Conservation (phyloP, 2,797 vertebrate species). For the Spondyliosoma cantharus region DNA sequence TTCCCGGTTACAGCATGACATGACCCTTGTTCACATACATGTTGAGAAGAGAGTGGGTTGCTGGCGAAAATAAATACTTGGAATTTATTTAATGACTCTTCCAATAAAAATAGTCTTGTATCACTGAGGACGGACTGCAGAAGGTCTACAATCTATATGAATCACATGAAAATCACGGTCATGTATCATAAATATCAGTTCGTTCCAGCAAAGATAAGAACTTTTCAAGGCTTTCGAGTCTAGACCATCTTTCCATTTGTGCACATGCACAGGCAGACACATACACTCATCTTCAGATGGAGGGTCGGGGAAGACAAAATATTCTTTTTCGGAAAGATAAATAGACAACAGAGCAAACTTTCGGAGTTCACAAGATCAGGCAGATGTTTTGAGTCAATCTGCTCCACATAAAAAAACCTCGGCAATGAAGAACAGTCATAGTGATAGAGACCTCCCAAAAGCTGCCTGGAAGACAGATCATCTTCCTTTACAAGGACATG, state of each 20-base stretch:
- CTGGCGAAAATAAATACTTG: background rate
- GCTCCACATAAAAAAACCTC: background rate
- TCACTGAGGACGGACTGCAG: background rate
- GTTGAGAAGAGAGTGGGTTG: background rate
- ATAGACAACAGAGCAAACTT: background rate
- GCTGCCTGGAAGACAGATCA: background rate
- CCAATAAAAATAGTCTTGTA: background rate
- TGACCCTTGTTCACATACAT: background rate
- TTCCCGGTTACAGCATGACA: too few relatives aligned
- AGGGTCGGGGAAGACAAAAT: background rate
- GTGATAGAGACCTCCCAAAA: slow-evolving; percentile 12
- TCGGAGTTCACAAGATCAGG: background rate
- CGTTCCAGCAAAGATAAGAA: slow-evolving; percentile 28
- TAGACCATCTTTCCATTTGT: background rate
- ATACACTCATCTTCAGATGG: background rate
- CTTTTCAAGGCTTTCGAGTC: background rate
- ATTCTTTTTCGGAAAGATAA: background rate
- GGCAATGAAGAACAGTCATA: background rate
- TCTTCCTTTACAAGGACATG: background rate
- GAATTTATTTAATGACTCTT: background rate
- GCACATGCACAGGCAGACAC: background rate
- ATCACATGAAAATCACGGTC: slow-evolving; percentile 1
- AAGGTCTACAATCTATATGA: slow-evolving; percentile 7
- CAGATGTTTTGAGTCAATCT: background rate
- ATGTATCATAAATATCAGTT: slow-evolving; percentile 17